A percentile compares a stretch with the other conserved stretches of the same genome.
These are phyloP conservation scores for Phymanthus crucifer DNA, from an alignment of 92 coral and sea anemone genomes.

Conservation along the genomic window DNA sequence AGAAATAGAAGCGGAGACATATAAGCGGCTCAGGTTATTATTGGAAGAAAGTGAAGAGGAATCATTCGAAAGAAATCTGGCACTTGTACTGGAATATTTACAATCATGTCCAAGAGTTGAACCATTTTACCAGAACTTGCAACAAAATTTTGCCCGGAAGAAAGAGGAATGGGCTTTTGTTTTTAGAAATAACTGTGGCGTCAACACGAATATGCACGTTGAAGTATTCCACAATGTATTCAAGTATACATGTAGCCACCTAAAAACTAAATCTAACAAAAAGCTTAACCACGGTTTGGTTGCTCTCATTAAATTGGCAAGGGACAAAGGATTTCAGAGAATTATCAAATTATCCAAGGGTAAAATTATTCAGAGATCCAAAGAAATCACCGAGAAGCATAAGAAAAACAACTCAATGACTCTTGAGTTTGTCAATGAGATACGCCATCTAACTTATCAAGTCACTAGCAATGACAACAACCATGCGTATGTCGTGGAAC, in stretches of 20 bases:
- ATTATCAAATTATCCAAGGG: slow-evolving; percentile 41
- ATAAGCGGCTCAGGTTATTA: slow-evolving; percentile 52
- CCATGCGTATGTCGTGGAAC: not conserved
- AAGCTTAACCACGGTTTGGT: slow-evolving; percentile 37
- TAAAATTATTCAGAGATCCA: not conserved
- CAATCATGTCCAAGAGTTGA: not conserved
- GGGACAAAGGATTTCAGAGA: slow-evolving; percentile 43
- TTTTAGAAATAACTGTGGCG: slow-evolving; percentile 15
- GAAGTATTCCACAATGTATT: slow-evolving; percentile 47
- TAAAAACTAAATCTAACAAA: slow-evolving; percentile 36
- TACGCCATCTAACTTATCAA: not conserved
- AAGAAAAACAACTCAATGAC: not conserved
- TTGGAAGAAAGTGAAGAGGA: slow-evolving; percentile 36
- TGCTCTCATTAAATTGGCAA: slow-evolving; percentile 9
- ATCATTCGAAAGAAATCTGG: too few relatives aligned
- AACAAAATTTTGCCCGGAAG: slow-evolving; percentile 10
- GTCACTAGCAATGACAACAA: not conserved
- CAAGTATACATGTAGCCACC: slow-evolving; percentile 16
- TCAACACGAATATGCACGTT: slow-evolving; percentile 42
- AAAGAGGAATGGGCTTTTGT: slow-evolving; percentile 44
- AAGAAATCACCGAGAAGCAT: not conserved
- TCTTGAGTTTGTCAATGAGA: not conserved
- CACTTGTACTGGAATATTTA: too few relatives aligned
- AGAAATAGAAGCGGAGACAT: slow-evolving; percentile 34
- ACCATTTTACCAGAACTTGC: slow-evolving; percentile 17